Evolutionary conservation across 2,113 vertebrate species (phyloP), one percentile per base, ranked within the genome.

Genomic region (Rhinichthys klamathensis): DNA sequence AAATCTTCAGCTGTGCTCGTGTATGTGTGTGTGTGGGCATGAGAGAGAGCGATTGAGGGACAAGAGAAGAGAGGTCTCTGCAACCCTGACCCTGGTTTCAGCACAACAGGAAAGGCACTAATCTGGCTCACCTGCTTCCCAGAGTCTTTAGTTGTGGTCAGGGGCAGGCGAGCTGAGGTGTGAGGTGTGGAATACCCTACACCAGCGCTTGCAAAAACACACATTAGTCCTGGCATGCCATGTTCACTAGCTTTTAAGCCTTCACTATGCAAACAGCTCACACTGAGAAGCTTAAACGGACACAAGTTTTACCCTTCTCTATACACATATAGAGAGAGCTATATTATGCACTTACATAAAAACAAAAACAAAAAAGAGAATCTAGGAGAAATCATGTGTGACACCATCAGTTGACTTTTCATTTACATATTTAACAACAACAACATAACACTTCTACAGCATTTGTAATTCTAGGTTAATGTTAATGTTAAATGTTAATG

Each of bases 31-130:
- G 56, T 73, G 83, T 63, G 81, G 10, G 51, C 21, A 21, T 23
- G 54, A n/a, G 54, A 58, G 77, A 35, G 30, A 30, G 38, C 10
- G 25, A 18, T n/a, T 84, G 76, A 81, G 70, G 35, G 32, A 73
- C 44, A 54, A 82, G 85, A 67, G 87, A 84, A 76, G 73, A 78
- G 83, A 84, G 88, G 79, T 84, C 38, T 82, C 89, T 83, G 58
- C 80, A 88, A 90, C 78, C 82, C 86, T 90, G 87, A 91, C 89
- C 83, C 90, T 91, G 86, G 51, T 80, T 85, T 54, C 35, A 84
- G 72, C 84, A 70, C 87, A 89, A 88, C 89, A 92, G 90, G 90
- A 93, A 90, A 83, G 79, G 80, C 87, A 90, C 44, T 88, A 46
- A 77, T 79, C 82, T n/a, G 76, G 85, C 73, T 86, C 74, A 82